Conservation (phyloP, 2,113 vertebrate species). For the Holacanthus passer region DNA sequence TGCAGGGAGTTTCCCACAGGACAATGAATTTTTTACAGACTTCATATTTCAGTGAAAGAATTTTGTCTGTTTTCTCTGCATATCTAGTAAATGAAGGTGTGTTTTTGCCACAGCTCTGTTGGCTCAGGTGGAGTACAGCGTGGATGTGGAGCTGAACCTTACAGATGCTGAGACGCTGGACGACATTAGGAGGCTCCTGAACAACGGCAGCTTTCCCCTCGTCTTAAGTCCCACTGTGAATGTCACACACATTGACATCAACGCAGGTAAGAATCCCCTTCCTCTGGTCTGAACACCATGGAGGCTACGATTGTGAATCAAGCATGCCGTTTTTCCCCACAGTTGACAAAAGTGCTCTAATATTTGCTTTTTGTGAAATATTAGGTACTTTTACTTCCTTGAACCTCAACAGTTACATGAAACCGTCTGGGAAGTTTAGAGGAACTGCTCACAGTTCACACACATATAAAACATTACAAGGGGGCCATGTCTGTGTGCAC, state of each 20-base stretch:
- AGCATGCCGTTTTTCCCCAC: not conserved
- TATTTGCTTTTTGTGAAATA: too few species aligned
- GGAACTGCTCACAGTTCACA: too few species aligned
- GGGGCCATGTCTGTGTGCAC: too few species aligned
- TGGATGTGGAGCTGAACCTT: slow-evolving; percentile 68
- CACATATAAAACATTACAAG: too few species aligned
- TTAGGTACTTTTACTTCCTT: too few species aligned
- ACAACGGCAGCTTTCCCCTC: slow-evolving; percentile 9
- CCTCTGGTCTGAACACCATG: not conserved
- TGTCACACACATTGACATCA: slow-evolving; percentile 61
- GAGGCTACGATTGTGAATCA: too few species aligned
- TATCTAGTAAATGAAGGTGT: not conserved
- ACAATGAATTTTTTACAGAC: not conserved
- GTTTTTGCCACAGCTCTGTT: slow-evolving; percentile 17
- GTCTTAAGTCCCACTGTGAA: slow-evolving; percentile 36
- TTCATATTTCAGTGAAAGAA: not conserved
- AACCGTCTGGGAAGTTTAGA: too few species aligned
- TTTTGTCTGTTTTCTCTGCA: not conserved
- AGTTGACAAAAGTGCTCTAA: too few species aligned
- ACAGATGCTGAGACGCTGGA: slow-evolving; percentile 48
- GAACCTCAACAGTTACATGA: too few species aligned
- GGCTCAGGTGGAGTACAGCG: slow-evolving; percentile 26
- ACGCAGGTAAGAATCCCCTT: slow-evolving; percentile 66
- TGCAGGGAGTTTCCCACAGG: too few species aligned
- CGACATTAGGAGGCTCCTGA: slow-evolving; percentile 34